These are phyloP conservation scores for Micrasema minimum DNA, from an alignment of 1,140 invertebrate species.

Conservation along the genomic window DNA sequence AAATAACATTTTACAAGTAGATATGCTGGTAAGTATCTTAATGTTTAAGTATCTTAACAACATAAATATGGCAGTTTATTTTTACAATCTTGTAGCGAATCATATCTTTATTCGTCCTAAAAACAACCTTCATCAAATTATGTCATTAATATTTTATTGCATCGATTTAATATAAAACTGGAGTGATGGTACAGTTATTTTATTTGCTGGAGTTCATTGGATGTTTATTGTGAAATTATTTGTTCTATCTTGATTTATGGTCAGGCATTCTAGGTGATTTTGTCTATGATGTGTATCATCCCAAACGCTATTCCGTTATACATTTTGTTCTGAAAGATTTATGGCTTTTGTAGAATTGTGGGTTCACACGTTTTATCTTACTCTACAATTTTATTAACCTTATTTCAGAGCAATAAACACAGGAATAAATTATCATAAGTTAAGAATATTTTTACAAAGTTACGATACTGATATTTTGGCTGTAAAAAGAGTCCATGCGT, in stretches of 20 bases:
- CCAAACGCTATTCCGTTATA: conserved; percentile 20
- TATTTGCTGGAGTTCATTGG: conserved; percentile 8
- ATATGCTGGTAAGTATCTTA: too few species aligned
- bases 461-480: too few species aligned
- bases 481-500: too few species aligned
- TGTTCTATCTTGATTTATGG: conserved; percentile 16
- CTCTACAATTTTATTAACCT: conserved; percentile 28
- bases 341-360: conserved; percentile 16
- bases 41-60: too few species aligned
- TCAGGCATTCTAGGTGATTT: conserved; percentile 12
- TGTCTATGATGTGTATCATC: conserved; percentile 30
- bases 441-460: conserved; percentile 14
- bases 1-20: too few species aligned
- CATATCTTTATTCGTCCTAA: too few species aligned
- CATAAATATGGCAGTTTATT: too few species aligned
- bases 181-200: conserved; percentile 11
- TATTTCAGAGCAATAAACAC: conserved; percentile 24
- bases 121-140: conserved; percentile 17
- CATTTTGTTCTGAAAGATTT: conserved; percentile 28
- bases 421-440: conserved; percentile 28
- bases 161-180: conserved; percentile 13
- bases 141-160: conserved; percentile 39
- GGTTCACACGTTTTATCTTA: conserved; percentile 32
- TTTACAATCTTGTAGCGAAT: too few species aligned
- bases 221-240: conserved; percentile 17